Conservation (phyloP, 2,113 vertebrate genomes). For the Glareola pratincola region DNA sequence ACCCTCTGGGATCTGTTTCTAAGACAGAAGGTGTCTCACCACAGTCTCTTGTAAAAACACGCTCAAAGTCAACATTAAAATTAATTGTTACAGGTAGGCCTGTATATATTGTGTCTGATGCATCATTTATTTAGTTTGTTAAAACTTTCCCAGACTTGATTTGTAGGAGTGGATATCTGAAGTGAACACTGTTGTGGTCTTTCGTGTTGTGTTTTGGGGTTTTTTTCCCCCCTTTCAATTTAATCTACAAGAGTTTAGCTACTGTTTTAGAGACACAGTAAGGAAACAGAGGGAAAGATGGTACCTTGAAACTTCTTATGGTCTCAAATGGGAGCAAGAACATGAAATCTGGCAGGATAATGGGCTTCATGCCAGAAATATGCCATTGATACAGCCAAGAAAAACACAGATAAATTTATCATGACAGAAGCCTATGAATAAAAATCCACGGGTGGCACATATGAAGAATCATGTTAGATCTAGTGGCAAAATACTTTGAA, state of each 20-base stretch:
- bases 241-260: neutral
- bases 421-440: neutral
- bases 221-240: neutral
- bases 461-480: neutral
- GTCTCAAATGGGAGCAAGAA: neutral
- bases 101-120: neutral
- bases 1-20: neutral
- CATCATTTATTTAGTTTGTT: neutral
- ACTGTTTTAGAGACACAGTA: neutral
- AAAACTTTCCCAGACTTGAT: neutral
- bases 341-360: neutral
- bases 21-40: too few relatives aligned
- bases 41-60: neutral
- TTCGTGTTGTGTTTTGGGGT: neutral
- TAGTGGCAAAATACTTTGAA: neutral
- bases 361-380: neutral
- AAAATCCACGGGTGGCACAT: neutral
- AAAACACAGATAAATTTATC: neutral
- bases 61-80: neutral
- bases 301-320: neutral
- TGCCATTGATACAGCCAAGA: neutral
- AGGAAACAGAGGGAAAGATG: neutral
- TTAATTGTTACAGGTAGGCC: neutral
- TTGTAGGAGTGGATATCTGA: neutral
- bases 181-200: neutral